Conservation (phyloP, 2,888 invertebrate species). For the Teleogryllus oceanicus region DNA sequence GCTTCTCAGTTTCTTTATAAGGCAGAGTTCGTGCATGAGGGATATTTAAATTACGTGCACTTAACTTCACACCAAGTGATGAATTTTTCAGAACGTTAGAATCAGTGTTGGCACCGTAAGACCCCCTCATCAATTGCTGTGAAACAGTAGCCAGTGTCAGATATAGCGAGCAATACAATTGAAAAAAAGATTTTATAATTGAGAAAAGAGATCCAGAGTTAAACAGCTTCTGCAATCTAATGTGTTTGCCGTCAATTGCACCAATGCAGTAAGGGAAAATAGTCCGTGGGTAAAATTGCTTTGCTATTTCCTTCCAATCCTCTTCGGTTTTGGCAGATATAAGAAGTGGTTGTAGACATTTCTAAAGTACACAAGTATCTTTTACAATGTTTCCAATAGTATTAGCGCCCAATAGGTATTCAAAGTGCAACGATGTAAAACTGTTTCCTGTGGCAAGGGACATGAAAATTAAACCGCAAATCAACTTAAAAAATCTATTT, state of each 20-base stretch:
- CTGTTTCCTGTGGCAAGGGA: no score
- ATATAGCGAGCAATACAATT: not conserved
- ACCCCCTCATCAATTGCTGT: conserved; percentile 2
- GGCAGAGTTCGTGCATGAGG: conserved; percentile 21
- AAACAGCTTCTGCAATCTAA: not conserved
- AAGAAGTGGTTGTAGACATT: conserved; percentile 18
- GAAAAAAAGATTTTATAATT: not conserved
- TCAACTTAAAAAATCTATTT: no score
- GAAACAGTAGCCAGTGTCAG: not conserved
- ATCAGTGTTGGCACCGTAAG: not conserved
- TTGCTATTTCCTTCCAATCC: not conserved
- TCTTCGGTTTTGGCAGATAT: not conserved
- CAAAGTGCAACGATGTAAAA: no score
- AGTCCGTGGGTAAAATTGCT: not conserved
- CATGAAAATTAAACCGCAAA: no score
- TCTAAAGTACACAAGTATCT: conserved; percentile 1
- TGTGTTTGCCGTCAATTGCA: not conserved
- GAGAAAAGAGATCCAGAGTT: not conserved
- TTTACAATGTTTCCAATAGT: not conserved
- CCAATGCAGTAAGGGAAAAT: not conserved
- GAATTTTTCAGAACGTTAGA: conserved; percentile 18
- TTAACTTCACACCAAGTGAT: not conserved
- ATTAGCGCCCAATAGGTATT: no score
- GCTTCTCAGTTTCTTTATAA: not conserved
- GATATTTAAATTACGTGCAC: conserved; percentile 5